Conservation (phyloP, 2,888 invertebrate genomes). For the Nematopogon swammerdamellus region DNA sequence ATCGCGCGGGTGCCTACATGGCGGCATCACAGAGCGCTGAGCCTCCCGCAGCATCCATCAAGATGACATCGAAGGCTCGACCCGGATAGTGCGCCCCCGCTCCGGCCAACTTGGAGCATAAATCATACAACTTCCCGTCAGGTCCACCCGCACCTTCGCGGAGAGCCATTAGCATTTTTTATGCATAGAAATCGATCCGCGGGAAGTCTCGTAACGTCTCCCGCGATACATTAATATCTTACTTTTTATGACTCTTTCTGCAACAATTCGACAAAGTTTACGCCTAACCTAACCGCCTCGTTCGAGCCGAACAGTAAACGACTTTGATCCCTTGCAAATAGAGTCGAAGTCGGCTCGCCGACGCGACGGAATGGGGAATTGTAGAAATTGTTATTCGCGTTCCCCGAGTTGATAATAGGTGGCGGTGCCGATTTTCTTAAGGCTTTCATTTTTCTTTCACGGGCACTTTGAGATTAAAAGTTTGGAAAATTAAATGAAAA, state of each 20-base stretch:
- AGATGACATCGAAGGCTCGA: conserved; percentile 22
- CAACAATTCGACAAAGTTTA: conserved; percentile 36
- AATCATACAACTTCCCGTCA: conserved; percentile 32
- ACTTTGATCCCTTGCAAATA: too few species aligned
- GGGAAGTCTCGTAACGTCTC: conserved; percentile 53
- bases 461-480: conserved; percentile 57
- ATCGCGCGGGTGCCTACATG: too few species aligned
- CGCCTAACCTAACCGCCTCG: too few species aligned
- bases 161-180: conserved; percentile 53
- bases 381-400: conserved; percentile 23
- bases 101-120: conserved; percentile 32
- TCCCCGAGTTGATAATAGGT: conserved; percentile 49
- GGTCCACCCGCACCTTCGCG: conserved; percentile 29
- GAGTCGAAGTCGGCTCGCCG: too few species aligned
- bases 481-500: conserved; percentile 51
- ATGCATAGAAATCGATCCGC: conserved; percentile 55
- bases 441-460: conserved; percentile 53
- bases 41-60: conserved; percentile 8
- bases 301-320: too few species aligned
- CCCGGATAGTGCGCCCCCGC: conserved; percentile 24
- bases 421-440: conserved; percentile 50
- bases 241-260: conserved; percentile 55
- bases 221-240: conserved; percentile 58
- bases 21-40: too few species aligned
- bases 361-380: conserved; percentile 8